These are phyloP conservation scores for Iguana delicatissima DNA, from an alignment of 2,797 vertebrate genomes.

Conservation along the genomic window DNA sequence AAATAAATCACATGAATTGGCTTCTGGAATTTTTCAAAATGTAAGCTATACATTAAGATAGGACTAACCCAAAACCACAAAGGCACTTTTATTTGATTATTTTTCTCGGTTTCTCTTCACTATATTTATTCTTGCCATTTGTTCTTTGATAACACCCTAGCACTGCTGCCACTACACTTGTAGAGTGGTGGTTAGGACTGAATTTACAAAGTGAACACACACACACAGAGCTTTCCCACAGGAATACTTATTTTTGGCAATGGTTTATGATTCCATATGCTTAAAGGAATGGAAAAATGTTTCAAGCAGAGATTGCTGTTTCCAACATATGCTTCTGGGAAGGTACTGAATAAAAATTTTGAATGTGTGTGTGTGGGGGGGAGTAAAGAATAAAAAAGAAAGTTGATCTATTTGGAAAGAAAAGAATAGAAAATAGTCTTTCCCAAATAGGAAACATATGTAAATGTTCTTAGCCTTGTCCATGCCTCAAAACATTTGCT, in stretches of 20 bases:
- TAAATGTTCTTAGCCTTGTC: neutral
- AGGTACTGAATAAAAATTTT: constrained; percentile 23
- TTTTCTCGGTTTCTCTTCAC: constrained; percentile 53
- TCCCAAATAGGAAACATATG: constrained; percentile 14
- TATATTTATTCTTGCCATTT: constrained; percentile 50
- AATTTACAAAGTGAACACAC: constrained; percentile 28
- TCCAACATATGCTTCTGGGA: constrained; percentile 42
- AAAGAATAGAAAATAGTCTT: neutral
- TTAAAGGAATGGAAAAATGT: constrained; percentile 50
- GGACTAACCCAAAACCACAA: constrained; percentile 69
- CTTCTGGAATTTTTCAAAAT: neutral
- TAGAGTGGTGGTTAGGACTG: constrained; percentile 47
- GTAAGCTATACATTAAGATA: constrained; percentile 66
- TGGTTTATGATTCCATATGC: constrained; percentile 41
- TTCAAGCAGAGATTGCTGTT: constrained; percentile 55
- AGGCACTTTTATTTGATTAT: constrained; percentile 65
- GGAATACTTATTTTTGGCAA: constrained; percentile 65
- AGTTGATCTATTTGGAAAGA: neutral
- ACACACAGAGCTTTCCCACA: constrained; percentile 41
- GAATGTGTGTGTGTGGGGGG: neutral
- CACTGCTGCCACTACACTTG: constrained; percentile 56
- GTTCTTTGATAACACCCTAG: constrained; percentile 58
- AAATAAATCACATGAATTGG: neutral
- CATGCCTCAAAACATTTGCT: neutral
- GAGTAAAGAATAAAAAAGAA: neutral